phyloP scores from a whole-genome alignment of 2,113 vertebrate species.

The Rhinichthys klamathensis region DNA sequence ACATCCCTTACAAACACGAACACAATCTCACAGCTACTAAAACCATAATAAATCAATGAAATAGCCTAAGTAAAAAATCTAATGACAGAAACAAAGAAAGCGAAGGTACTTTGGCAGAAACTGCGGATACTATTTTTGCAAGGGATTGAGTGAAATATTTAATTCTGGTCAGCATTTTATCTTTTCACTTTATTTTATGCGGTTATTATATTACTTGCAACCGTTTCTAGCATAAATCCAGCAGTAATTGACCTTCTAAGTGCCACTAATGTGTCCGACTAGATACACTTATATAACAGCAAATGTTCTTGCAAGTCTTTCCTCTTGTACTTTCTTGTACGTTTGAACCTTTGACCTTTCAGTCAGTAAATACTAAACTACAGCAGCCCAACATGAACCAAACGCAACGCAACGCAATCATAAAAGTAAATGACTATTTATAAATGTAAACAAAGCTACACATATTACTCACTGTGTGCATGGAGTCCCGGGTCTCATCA shows the following conservation, averaged over 20 bases:
- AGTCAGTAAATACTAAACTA: neutral
- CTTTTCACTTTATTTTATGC: neutral
- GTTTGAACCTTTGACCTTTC: slow-evolving; percentile 3
- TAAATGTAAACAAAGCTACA: neutral
- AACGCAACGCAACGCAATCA: neutral
- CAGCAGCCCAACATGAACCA: neutral
- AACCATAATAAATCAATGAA: neutral
- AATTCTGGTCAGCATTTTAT: neutral
- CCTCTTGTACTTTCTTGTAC: neutral
- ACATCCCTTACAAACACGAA: neutral
- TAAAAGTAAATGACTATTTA: neutral
- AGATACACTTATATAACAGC: neutral
- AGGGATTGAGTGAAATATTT: neutral
- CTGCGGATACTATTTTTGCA: neutral
- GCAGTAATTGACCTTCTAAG: neutral
- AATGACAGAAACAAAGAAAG: neutral
- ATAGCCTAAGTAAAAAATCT: neutral
- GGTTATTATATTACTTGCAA: neutral
- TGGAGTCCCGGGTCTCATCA: neutral
- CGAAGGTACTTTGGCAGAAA: neutral
- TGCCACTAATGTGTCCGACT: neutral
- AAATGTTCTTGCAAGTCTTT: neutral
- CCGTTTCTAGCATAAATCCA: neutral
- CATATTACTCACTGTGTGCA: neutral
- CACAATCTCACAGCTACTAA: neutral